Conservation (phyloP, 2,113 vertebrate genomes). For the Tetraodon nigroviridis region DNA sequence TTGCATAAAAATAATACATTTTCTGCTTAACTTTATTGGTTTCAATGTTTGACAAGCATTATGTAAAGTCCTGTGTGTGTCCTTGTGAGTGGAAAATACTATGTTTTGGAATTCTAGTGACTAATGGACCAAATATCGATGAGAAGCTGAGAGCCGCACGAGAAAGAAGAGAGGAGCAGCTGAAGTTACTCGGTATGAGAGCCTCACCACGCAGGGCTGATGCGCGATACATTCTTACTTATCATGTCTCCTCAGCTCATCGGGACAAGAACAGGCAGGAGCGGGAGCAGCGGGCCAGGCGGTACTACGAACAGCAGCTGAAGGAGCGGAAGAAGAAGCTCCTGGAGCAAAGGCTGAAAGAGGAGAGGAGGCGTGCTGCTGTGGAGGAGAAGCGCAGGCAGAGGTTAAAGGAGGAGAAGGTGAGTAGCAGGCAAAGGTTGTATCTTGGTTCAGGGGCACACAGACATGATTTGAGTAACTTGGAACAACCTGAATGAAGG, state of each 20-base stretch:
- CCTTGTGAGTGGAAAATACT: background rate
- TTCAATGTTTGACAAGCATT: background rate
- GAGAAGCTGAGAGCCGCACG: constrained; percentile 86
- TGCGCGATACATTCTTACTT: background rate
- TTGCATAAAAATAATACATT: background rate
- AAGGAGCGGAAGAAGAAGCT: constrained; percentile 86
- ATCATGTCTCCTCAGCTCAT: constrained; percentile 67
- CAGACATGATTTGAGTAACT: background rate
- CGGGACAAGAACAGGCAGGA: constrained; percentile 83
- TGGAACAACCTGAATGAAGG: constrained; percentile 65
- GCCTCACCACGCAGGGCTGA: background rate
- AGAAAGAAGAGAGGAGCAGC: constrained; percentile 82
- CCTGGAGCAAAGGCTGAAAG: constrained; percentile 83
- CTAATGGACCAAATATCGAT: constrained; percentile 77
- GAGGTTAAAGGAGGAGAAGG: constrained; percentile 85
- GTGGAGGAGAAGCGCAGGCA: constrained; percentile 91
- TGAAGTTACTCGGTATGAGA: constrained; percentile 82
- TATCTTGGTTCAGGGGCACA: no score
- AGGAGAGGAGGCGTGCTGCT: constrained; percentile 81
- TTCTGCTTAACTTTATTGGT: background rate
- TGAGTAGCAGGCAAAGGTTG: constrained; percentile 46
- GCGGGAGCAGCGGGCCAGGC: constrained; percentile 82
- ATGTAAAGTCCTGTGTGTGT: background rate
- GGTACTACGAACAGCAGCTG: constrained; percentile 85
- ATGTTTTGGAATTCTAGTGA: constrained; percentile 56